Evolutionary conservation across 2,113 vertebrate species (phyloP).

Genomic region (Marmota flaviventris): DNA sequence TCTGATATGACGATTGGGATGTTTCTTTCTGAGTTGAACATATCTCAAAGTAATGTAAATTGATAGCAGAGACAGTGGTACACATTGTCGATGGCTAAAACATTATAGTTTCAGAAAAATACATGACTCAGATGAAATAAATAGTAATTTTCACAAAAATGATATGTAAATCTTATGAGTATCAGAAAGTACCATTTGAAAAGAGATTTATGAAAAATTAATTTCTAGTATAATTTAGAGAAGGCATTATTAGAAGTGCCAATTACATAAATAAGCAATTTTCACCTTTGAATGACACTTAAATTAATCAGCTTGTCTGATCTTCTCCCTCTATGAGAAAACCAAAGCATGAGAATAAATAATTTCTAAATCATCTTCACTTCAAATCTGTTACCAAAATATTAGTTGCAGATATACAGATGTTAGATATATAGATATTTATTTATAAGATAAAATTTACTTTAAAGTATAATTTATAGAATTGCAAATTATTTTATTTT

Average conservation of each 20-base stretch:
- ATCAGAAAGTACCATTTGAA: neutral
- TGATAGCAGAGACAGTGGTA: neutral
- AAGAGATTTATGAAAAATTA: neutral
- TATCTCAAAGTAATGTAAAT: neutral
- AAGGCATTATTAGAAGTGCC: neutral
- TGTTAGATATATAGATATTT: too few relatives aligned
- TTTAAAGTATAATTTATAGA: neutral
- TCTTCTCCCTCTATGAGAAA: neutral
- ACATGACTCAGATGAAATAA: neutral
- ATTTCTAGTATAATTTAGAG: neutral
- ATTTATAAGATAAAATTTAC: neutral
- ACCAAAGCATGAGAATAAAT: neutral
- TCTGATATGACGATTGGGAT: neutral
- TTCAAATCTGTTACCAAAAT: neutral
- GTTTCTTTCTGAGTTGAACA: neutral
- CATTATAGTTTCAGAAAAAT: neutral
- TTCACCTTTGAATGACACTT: neutral
- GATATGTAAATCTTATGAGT: neutral
- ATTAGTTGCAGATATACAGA: neutral
- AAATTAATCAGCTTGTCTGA: neutral
- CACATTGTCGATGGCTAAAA: neutral
- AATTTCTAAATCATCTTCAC: neutral
- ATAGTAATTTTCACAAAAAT: neutral
- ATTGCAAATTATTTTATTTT: neutral
- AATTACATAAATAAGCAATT: neutral